Evolutionary conservation across 2,797 vertebrate genomes (phyloP).

Genomic region (Channa striata): DNA sequence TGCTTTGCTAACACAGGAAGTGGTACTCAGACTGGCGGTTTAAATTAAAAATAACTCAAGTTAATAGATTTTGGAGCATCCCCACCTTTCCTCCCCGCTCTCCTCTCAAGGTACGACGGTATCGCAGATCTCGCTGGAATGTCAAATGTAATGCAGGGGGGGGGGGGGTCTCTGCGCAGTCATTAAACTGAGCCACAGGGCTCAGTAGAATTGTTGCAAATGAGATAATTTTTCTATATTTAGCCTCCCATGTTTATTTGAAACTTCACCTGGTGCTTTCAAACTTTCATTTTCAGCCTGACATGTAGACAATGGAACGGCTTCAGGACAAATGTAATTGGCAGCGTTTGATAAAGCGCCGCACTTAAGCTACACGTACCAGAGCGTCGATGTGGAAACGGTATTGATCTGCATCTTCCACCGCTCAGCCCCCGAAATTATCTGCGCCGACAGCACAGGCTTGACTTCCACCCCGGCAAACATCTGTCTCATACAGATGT

Average conservation of each 20-base stretch:
- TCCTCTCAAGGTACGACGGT: background rate
- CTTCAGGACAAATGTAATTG: background rate
- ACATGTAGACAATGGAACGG: background rate
- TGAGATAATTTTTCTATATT: background rate
- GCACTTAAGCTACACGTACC: constrained; percentile 6
- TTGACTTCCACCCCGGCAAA: constrained; percentile 14
- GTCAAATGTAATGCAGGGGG: background rate
- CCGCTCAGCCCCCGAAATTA: constrained; percentile 8
- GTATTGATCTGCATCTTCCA: constrained; percentile 39
- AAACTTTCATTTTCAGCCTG: background rate
- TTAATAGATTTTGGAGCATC: background rate
- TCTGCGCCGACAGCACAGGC: background rate
- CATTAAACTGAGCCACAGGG: constrained; percentile 39
- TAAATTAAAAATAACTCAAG: constrained; percentile 13
- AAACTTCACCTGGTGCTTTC: background rate
- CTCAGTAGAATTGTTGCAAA: background rate
- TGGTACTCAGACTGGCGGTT: background rate
- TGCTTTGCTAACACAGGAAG: background rate
- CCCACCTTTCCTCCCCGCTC: constrained; percentile 10
- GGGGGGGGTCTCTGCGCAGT: background rate
- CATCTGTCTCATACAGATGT: background rate
- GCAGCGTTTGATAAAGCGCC: constrained; percentile 25
- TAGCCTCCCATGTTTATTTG: background rate
- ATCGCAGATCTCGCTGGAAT: constrained; percentile 4
- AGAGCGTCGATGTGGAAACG: constrained; percentile 31